These are phyloP conservation scores for Stramonita haemastoma DNA, from an alignment of 2,888 invertebrate species.

Conservation along the genomic window DNA sequence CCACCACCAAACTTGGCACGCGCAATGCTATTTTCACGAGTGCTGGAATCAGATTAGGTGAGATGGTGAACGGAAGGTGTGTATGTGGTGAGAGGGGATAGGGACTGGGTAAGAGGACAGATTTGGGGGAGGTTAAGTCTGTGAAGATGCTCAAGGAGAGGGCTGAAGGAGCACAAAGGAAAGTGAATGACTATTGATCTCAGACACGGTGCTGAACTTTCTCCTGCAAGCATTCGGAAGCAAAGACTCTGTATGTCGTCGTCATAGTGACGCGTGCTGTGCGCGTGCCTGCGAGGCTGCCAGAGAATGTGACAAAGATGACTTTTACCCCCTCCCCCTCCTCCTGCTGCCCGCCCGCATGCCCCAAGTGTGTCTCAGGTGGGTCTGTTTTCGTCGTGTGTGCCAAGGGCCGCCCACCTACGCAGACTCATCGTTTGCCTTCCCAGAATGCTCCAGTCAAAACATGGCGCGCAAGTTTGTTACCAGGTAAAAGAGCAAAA, in stretches of 20 bases:
- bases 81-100: too few species aligned
- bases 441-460: conserved; percentile 32
- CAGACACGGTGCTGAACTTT: too few species aligned
- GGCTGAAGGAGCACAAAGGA: not conserved
- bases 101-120: not conserved
- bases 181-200: conserved; percentile 19
- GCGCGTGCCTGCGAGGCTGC: conserved; percentile 9
- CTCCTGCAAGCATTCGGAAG: too few species aligned
- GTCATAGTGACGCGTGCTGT: conserved; percentile 28
- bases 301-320: conserved; percentile 15
- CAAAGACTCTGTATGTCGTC: not conserved
- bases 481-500: conserved; percentile 15
- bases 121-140: not conserved
- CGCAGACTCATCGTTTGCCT: not conserved
- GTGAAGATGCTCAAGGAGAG: not conserved
- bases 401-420: not conserved
- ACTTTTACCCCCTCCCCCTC: not conserved
- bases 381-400: not conserved
- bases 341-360: not conserved
- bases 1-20: not conserved
- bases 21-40: not conserved
- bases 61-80: too few species aligned
- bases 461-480: conserved; percentile 41
- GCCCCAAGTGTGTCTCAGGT: conserved; percentile 21
- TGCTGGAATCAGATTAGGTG: too few species aligned